Evolutionary conservation across 30 jellyfish, hydroid and myxozoan species (phyloP), one percentile per base, ranked within the genome.

Genomic region (Rhopilema esculentum): DNA sequence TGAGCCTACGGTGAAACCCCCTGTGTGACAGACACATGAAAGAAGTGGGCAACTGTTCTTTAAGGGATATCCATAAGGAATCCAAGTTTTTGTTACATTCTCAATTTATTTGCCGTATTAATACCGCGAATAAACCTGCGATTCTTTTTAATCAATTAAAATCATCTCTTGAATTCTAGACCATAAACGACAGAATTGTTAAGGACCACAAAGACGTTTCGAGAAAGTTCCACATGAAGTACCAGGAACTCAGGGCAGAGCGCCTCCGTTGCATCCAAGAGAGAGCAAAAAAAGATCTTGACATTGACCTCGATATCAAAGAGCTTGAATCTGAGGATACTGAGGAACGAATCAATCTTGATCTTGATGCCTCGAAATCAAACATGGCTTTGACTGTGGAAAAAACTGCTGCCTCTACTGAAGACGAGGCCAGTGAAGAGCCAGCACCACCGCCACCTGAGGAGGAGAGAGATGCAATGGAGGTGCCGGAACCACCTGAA

Each of bases 251-350:
- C 24, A 62, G 96, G 8, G 79, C 69, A 33, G 98, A 93, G 76
- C 87, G 98, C 63, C 73, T 93, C 65, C 89, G 91, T 21, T 89
- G 96, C 84, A 93, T 93, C 87, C 69, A 86, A 71, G 94, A 66
- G 67, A 25, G 88, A 28, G 88, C 89, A 27, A 87, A 85, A 26
- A 84, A 72, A 2, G 91, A 65, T 62, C 71, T 79, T 51, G 95
- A 84, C 69, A 27, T 88, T 40, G 97, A 93, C 48, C 40, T 83
- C 24, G 95, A 93, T 29, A 71, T 88, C 26, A 85, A 72, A 19
- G 80, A 78, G 24, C 83, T 93, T 53, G 92, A 75, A 70, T 61
- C 52, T 0, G 93, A 76, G 65, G 93, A 87, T 32, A 28, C 83
- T 0, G 91, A 80, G 51, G 98, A 89, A 27, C 30, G 65, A 27